These are phyloP conservation scores for Melieria picta DNA, from an alignment of 2,888 invertebrate genomes.

Conservation along the genomic window DNA sequence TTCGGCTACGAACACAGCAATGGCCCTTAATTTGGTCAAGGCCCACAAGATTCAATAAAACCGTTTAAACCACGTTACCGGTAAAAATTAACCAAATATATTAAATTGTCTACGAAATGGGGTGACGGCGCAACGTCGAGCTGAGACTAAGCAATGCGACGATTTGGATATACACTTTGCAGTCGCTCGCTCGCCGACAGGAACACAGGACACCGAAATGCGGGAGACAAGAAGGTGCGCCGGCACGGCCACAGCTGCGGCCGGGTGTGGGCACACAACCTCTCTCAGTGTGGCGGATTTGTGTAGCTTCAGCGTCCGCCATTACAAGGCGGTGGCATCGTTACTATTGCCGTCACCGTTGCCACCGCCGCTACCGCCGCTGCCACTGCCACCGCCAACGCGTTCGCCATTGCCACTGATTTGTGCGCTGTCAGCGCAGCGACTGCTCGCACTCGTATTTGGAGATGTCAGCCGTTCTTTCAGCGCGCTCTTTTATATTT, in stretches of 20 bases:
- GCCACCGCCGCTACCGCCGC: constrained; percentile 15
- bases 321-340: constrained; percentile 12
- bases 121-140: constrained; percentile 11
- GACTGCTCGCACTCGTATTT: constrained; percentile 18
- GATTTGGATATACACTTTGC: constrained; percentile 32
- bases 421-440: constrained; percentile 37
- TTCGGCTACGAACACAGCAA: too few species aligned
- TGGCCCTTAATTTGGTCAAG: too few species aligned
- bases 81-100: constrained; percentile 23
- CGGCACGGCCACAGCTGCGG: not conserved
- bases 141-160: constrained; percentile 11
- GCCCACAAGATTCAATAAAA: too few species aligned
- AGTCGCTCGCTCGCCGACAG: not conserved
- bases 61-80: constrained; percentile 13
- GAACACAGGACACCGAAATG: not conserved
- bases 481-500: constrained; percentile 38
- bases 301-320: constrained; percentile 15
- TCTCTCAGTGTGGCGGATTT: constrained; percentile 9
- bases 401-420: constrained; percentile 35
- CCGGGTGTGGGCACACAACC: too few species aligned
- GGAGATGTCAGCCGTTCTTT: constrained; percentile 31
- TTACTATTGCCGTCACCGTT: constrained; percentile 18
- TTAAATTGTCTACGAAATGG: constrained; percentile 32
- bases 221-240: not conserved
- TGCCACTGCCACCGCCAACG: constrained; percentile 1